Evolutionary conservation across 2,888 invertebrate genomes (phyloP), one percentile per base, ranked within the genome.

Genomic region (Girardia tigrina): DNA sequence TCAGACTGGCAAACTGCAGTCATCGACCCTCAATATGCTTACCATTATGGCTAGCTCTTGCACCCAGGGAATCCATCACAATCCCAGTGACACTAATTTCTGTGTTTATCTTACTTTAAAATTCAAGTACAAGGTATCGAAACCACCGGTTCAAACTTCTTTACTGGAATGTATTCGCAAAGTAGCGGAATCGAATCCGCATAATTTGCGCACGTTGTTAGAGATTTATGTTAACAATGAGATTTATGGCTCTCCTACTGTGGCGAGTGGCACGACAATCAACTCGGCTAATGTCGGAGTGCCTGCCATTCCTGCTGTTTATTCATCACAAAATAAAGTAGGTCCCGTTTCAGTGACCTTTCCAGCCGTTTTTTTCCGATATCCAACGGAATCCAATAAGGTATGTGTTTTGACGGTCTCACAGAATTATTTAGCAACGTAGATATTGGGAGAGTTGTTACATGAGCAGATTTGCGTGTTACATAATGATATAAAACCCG

Each of bases 381-480:
- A 12, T 16, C 56, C 56, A 20, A 12, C 4, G 4, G 56, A 56
- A 56, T 8, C 56, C n/a, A 56, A 20, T n/a, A 56, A 56, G n/a
- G 56, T 56, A 36, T 12, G 16, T 36, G 12, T 36, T 36, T 36
- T 36, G 36, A 36, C 16, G 16, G 8, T 16, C 36, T 36, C 12
- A 36, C 8, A 36, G 8, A 36, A 12, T 36, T 8, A 36, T 12
- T 8, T 36, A 16, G 36, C 36, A 12, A 12, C 36, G n/a, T n/a
- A 71, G 71, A 71, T 71, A 6, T 28, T 71, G n/a, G 71, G 71
- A 6, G 71, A 71, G 28, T 14, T 71, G 4, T 71, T 28, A 14
- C 71, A 71, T n/a, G 71, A 71, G 71, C 29, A 71, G n/a, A 27
- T 71, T 26, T 71, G 71, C 23, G n/a, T 14, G 14, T n/a, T 27